Percentiles rank a stretch among this genome's conserved stretches.
Conservation (phyloP, 2,113 vertebrate genomes). For the Rhagologus leucostigma region DNA sequence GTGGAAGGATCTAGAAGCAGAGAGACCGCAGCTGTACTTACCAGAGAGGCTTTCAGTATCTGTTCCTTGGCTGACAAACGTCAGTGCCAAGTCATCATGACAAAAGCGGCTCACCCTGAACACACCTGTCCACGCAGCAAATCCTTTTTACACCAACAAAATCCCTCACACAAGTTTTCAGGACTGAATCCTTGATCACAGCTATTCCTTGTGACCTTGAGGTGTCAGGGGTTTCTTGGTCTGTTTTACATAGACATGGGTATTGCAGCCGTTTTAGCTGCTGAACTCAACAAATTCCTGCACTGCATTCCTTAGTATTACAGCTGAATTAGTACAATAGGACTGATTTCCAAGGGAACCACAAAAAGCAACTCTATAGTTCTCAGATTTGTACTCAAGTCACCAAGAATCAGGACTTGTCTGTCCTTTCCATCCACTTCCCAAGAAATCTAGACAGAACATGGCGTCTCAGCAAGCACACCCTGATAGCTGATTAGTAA, state of each 20-base stretch:
- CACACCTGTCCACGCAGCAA: not conserved
- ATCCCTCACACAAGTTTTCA: accelerated
- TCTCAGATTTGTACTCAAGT: not conserved
- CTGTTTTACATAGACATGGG: not conserved
- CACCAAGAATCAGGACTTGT: not conserved
- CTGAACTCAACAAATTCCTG: not conserved
- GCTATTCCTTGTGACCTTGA: not conserved
- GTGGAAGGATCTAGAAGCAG: not conserved
- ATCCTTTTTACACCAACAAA: not conserved
- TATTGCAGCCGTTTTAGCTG: not conserved
- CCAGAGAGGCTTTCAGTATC: not conserved
- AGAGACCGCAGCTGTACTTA: not conserved
- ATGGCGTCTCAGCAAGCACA: not conserved
- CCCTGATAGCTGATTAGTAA: not conserved
- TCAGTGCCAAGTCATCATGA: not conserved
- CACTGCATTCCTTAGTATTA: not conserved
- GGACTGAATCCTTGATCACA: not conserved
- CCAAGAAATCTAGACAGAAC: not conserved
- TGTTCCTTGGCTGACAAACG: not conserved
- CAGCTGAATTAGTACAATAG: not conserved
- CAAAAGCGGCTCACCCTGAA: not conserved
- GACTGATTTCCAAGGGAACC: not conserved
- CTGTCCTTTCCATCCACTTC: not conserved
- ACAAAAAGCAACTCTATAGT: not conserved
- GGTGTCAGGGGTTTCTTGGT: not conserved